Evolutionary conservation across 2,797 vertebrate genomes (phyloP).

Genomic region (Ctenochaetus hawaiiensis): DNA sequence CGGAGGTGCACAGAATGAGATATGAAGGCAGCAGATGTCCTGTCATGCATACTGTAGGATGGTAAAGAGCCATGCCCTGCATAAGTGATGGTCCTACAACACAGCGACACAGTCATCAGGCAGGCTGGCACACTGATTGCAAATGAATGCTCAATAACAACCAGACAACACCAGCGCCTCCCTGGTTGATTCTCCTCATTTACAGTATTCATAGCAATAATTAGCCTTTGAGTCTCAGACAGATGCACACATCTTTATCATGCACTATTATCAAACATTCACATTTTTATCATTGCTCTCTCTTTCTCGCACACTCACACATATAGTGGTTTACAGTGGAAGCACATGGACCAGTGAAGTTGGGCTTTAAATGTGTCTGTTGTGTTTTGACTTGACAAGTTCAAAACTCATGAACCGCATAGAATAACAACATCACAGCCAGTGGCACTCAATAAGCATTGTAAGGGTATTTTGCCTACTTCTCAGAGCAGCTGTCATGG

Average conservation of each 20-base stretch:
- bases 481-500: constrained; percentile 27
- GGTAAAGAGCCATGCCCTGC: constrained; percentile 29
- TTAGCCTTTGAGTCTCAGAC: constrained; percentile 35
- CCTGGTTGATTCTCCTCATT: constrained; percentile 53
- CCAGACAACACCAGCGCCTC: constrained; percentile 41
- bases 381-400: constrained; percentile 47
- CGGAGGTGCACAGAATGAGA: constrained; percentile 26
- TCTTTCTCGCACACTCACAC: constrained; percentile 1
- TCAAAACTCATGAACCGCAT: constrained; percentile 40
- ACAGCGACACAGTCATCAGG: constrained; percentile 49
- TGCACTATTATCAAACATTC: constrained; percentile 11
- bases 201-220: constrained; percentile 52
- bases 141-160: constrained; percentile 73
- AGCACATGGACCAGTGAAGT: constrained; percentile 39
- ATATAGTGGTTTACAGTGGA: constrained; percentile 45
- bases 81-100: constrained; percentile 43
- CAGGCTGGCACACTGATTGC: constrained; percentile 74
- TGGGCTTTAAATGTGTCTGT: constrained; percentile 38
- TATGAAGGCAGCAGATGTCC: constrained; percentile 33
- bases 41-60: constrained; percentile 63
- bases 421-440: constrained; percentile 51
- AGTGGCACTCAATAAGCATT: constrained; percentile 34
- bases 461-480: constrained; percentile 39
- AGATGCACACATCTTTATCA: constrained; percentile 1
- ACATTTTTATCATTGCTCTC: constrained; percentile 14